Conservation (phyloP, 2,797 vertebrate species). For the Lutjanus campechanus region DNA sequence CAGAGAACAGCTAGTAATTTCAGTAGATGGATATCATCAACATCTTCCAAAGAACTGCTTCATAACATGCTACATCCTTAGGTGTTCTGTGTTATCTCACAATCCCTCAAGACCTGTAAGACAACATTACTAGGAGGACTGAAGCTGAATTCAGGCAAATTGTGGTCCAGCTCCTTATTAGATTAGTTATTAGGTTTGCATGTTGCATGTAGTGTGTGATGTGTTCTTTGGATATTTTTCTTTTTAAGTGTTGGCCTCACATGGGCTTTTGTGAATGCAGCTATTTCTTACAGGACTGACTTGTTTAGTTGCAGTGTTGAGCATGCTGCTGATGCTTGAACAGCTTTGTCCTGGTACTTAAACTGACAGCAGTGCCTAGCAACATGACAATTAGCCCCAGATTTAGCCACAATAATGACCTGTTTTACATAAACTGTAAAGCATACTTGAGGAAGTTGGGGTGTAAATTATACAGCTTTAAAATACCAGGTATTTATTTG, state of each 20-base stretch:
- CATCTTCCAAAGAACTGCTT: conserved; percentile 1
- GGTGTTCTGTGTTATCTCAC: background rate
- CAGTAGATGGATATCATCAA: background rate
- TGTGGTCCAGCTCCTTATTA: background rate
- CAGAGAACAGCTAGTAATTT: background rate
- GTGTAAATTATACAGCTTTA: background rate
- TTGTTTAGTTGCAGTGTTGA: conserved; percentile 28
- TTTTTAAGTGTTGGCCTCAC: background rate
- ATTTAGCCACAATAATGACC: conserved; percentile 46
- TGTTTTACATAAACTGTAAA: conserved; percentile 15
- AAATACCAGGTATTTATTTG: background rate
- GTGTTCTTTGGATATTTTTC: background rate
- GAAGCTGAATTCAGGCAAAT: conserved; percentile 16
- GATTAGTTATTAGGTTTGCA: conserved; percentile 6
- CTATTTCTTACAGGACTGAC: background rate
- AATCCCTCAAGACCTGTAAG: background rate
- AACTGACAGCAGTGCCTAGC: conserved; percentile 47
- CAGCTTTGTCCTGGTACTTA: conserved; percentile 27
- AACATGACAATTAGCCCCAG: conserved; percentile 56
- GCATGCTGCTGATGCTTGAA: conserved; percentile 16
- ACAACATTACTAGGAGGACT: conserved; percentile 18
- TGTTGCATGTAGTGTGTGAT: background rate
- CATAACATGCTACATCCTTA: background rate
- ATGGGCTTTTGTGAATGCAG: conserved; percentile 2
- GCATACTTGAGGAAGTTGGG: background rate